These are phyloP conservation scores for Zapornia atra DNA, from an alignment of 2,113 vertebrate genomes.

Conservation along the genomic window DNA sequence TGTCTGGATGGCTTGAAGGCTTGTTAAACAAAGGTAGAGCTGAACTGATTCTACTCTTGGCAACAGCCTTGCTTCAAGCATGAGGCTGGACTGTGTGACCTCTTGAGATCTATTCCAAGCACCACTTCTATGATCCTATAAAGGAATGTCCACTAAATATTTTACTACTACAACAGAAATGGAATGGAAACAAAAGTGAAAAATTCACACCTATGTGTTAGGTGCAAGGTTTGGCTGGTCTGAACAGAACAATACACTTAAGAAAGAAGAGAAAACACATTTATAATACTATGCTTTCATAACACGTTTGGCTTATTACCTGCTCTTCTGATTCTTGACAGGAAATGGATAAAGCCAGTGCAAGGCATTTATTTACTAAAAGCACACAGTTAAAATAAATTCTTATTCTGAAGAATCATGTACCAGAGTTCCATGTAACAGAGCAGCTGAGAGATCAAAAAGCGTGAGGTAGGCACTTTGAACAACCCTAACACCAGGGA, in stretches of 20 bases:
- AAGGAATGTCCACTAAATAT: neutral
- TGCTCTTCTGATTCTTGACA: neutral
- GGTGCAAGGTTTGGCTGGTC: neutral
- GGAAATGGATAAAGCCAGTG: neutral
- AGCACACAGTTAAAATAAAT: neutral
- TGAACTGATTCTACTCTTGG: neutral
- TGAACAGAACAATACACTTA: neutral
- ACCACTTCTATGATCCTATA: neutral
- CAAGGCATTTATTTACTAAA: neutral
- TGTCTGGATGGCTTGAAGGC: neutral
- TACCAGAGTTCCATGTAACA: neutral
- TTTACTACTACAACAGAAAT: neutral
- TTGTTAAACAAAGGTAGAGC: neutral
- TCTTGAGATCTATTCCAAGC: neutral
- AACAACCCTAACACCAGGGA: neutral
- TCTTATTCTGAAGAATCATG: neutral
- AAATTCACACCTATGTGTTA: neutral
- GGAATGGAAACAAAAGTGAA: neutral
- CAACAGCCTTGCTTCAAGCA: neutral
- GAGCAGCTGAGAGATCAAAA: neutral
- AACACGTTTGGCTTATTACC: neutral
- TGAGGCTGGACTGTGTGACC: neutral
- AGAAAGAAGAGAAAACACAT: neutral
- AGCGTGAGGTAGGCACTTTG: neutral
- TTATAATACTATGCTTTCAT: neutral